Evolutionary conservation across 30 jellyfish, hydroid and myxozoan species (phyloP), one percentile per base, ranked within the genome.

Genomic region (Turritopsis dohrnii): DNA sequence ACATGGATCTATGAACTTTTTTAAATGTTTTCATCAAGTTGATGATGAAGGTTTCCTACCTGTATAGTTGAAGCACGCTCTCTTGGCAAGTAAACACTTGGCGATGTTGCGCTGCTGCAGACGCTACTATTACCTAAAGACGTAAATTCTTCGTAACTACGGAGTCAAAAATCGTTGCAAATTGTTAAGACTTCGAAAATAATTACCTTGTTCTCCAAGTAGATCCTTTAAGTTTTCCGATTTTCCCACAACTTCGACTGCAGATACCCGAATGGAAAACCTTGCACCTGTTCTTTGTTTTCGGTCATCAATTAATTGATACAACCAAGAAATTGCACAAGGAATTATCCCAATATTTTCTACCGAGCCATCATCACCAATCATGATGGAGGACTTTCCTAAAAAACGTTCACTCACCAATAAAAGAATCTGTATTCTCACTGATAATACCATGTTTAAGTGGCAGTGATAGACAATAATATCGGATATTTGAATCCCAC

Each of bases 281-380:
- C 98, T 85, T 1, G 98, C 93, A 16, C 98, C 98, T 53, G 96
- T 93, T 74, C 98, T 88, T 72, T 93, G 98, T 77, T 93, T 93
- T 71, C 96, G 86, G 92, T 93, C 98, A 80, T 93, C 98, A 65
- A 93, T 93, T 65, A 93, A 84, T 52, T 89, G 94, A 72, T 93
- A 93, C 73, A 93, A 85, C 98, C 98, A 93, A 52, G 98, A 81
- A 20, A 93, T 84, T 1, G 98, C 98, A 69, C 96, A 84, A 0
- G 98, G 98, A 8, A 93, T 88, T 7, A 82, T 86, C 19, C 98
- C 98, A 65, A 93, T 95, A 19, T 86, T 52, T 71, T 88, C 90
- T 1, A 93, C 65, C 72, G 80, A 22, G 21, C 72, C 86, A 76
- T 93, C 98, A 52, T 83, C 52, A 23, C 98, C 98, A 52, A 93